Evolutionary conservation across 1,140 invertebrate genomes (phyloP).

Genomic region (Helicoverpa armigera): DNA sequence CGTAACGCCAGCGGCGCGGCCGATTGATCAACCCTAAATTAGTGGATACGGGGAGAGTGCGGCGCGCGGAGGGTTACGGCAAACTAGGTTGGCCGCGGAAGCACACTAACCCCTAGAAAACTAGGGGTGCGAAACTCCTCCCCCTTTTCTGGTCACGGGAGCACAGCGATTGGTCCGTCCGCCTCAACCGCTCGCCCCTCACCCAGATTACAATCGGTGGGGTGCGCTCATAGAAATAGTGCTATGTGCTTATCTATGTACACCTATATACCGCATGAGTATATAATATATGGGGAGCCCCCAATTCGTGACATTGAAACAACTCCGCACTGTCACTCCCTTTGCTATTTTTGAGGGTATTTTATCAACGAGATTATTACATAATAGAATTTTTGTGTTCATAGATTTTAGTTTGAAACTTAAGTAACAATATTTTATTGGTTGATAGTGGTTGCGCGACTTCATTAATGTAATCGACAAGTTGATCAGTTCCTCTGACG

Average conservation of each 20-base stretch:
- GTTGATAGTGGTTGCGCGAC: no score
- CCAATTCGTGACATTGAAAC: conserved; percentile 81
- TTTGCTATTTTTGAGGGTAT: conserved; percentile 1
- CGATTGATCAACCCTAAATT: conserved; percentile 86
- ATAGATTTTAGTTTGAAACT: no score
- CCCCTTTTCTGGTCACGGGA: conserved; percentile 85
- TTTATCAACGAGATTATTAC: neutral
- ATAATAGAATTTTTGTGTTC: neutral
- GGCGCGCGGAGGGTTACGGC: conserved; percentile 70
- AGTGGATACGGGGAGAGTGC: conserved; percentile 73
- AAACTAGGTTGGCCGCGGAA: conserved; percentile 86
- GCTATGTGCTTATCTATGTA: conserved; percentile 80
- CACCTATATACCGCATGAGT: conserved; percentile 65
- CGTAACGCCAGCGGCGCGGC: conserved; percentile 71
- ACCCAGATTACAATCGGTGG: conserved; percentile 85
- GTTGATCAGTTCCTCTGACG: neutral
- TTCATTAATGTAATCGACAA: no score
- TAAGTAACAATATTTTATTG: no score
- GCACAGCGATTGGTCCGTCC: conserved; percentile 83
- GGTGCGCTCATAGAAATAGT: conserved; percentile 86
- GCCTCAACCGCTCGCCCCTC: conserved; percentile 78
- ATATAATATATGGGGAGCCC: conserved; percentile 72
- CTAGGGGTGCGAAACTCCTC: conserved; percentile 86
- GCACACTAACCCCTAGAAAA: conserved; percentile 86
- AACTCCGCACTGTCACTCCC: conserved; percentile 43